phyloP scores from a whole-genome alignment of 2,797 vertebrate genomes.

The Tamandua tetradactyla region DNA sequence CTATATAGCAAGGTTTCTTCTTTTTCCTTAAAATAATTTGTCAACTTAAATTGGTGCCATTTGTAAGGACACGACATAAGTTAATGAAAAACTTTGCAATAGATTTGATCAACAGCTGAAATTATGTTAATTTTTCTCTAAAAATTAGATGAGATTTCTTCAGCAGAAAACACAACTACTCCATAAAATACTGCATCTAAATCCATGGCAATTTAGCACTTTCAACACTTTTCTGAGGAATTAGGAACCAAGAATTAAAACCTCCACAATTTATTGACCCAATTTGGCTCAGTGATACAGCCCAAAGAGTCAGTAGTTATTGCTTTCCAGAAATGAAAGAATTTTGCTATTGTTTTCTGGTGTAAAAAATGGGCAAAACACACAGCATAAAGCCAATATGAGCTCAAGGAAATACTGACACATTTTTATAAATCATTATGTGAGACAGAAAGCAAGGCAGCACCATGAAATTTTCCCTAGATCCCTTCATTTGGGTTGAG shows the following conservation, averaged over 20 bases:
- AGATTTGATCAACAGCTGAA: slow-evolving; percentile 48
- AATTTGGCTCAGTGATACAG: slow-evolving; percentile 37
- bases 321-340: slow-evolving; percentile 18
- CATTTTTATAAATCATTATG: slow-evolving; percentile 56
- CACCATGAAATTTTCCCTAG: slow-evolving; percentile 64
- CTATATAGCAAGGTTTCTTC: not conserved
- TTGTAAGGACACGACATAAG: slow-evolving; percentile 35
- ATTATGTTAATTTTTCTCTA: slow-evolving; percentile 48
- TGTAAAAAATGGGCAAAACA: slow-evolving; percentile 47
- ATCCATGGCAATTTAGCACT: not conserved
- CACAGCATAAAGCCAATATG: slow-evolving; percentile 50
- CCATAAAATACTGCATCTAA: not conserved
- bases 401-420: slow-evolving; percentile 59
- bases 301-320: not conserved
- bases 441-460: slow-evolving; percentile 46
- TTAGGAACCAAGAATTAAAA: slow-evolving; percentile 47
- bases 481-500: slow-evolving; percentile 70
- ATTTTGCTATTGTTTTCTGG: slow-evolving; percentile 18
- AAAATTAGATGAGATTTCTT: not conserved
- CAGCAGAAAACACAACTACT: slow-evolving; percentile 28
- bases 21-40: slow-evolving; percentile 44
- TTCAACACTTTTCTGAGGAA: slow-evolving; percentile 58
- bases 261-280: slow-evolving; percentile 26
- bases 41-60: not conserved
- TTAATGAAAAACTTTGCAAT: slow-evolving; percentile 45